Conservation (phyloP, 2,113 vertebrate species). For the Daboia siamensis region DNA sequence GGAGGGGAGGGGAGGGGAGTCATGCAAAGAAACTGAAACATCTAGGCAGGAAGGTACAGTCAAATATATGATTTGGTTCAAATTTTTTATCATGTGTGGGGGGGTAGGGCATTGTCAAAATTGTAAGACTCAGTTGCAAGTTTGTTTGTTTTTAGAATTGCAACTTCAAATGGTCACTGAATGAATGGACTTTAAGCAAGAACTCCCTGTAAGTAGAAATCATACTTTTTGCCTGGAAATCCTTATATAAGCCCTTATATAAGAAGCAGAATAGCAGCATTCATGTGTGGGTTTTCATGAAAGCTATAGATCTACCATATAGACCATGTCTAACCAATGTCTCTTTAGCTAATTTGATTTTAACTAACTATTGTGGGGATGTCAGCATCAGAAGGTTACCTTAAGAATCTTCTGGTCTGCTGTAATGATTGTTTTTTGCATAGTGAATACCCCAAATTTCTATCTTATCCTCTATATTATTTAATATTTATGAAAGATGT, state of each 20-base stretch:
- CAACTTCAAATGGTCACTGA: neutral
- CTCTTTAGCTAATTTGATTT: neutral
- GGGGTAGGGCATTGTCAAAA: too few species aligned
- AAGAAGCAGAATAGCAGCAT: neutral
- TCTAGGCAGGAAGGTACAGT: neutral
- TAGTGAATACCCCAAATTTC: neutral
- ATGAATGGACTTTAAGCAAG: neutral
- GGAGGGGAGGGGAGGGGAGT: too few species aligned
- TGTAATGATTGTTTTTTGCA: neutral
- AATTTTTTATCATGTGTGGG: too few species aligned
- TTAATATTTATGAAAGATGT: neutral
- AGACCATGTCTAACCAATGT: neutral
- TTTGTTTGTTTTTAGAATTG: neutral
- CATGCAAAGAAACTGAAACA: neutral
- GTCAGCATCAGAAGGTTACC: neutral
- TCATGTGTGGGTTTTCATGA: neutral
- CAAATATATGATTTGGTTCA: too few species aligned
- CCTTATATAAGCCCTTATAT: neutral
- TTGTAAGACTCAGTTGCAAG: neutral
- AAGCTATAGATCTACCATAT: neutral
- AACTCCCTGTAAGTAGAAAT: neutral
- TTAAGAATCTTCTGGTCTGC: neutral
- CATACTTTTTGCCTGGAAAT: neutral
- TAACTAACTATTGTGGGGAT: neutral
- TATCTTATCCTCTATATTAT: neutral